Evolutionary conservation across 1,140 invertebrate species (phyloP), one percentile per base, ranked within the genome.

Genomic region (Chrysopa pallens): DNA sequence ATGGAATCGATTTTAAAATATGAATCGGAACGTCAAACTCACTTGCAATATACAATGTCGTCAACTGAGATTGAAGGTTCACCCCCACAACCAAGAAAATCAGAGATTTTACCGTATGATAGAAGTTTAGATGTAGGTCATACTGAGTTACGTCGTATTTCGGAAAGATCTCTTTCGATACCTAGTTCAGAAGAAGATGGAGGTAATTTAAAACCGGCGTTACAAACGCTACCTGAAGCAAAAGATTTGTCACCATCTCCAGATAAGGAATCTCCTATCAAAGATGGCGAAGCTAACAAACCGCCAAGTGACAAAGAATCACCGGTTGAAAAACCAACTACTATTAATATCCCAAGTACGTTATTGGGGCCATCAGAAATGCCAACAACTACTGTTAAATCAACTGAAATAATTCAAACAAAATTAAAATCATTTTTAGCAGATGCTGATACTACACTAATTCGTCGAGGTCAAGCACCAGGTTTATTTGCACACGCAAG

Each of bases 401-500:
- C 61, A 40, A 17, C 17, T 9, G 42, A 8, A 17, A 28, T 29
- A 17, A 28, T 29, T 33, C n/a, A 12, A 15, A 41, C 17, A 11
- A 41, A 31, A 33, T 27, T 41, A 13, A 41, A 23, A 41, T 29
- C 28, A 6, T 33, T 33, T 33, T 12, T 33, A 11, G 31, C 31
- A 9, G 31, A 33, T 12, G n/a, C 31, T 9, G 31, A 33, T 33
- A 9, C 31, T 11, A 12, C n/a, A 12, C n/a, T 33, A 4, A 23
- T 23, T 23, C 8, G 31, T 9, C 31, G 31, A 42, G 79, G 81
- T 5, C 78, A 81, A 50, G 82, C 77, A 42, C 80, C 82, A 0
- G 71, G 84, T 42, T 53, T 86, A 2, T 85, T 85, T 61, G 80
- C 80, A 6, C 73, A 83, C 54, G 78, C 78, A 11, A 66, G 78